Evolutionary conservation across 2,888 invertebrate genomes (phyloP).

Genomic region (Volucella zonaria): DNA sequence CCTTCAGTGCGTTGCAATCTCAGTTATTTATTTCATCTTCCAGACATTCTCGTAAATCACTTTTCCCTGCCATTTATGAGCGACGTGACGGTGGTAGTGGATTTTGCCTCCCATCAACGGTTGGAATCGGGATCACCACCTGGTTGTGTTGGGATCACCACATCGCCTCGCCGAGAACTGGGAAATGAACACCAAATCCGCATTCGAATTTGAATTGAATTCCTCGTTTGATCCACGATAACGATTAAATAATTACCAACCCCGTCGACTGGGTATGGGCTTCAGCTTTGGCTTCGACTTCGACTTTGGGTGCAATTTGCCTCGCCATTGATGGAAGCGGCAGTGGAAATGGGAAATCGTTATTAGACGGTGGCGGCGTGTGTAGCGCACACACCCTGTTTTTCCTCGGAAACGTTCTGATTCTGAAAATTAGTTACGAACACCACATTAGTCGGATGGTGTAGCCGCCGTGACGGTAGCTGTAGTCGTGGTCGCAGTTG

Average conservation of each 20-base stretch:
- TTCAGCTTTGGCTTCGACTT: constrained; percentile 26
- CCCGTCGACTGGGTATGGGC: constrained; percentile 11
- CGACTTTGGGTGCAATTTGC: constrained; percentile 63
- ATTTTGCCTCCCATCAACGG: background rate
- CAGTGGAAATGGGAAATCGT: too few relatives aligned
- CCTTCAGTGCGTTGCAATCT: background rate
- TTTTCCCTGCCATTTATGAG: constrained; percentile 29
- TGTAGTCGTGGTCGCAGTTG: too few relatives aligned
- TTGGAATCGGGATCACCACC: constrained; percentile 8
- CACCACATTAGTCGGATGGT: too few relatives aligned
- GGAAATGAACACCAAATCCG: background rate
- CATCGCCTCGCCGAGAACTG: background rate
- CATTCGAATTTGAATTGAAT: constrained; percentile 31
- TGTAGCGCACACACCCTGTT: constrained; percentile 41
- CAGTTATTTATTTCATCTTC: constrained; percentile 17
- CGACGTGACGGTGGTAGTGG: background rate
- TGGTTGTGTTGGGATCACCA: background rate
- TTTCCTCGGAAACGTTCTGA: constrained; percentile 8
- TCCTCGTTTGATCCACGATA: constrained; percentile 54
- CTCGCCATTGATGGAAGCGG: constrained; percentile 57
- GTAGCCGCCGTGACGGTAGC: too few relatives aligned
- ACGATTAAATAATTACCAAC: constrained; percentile 62
- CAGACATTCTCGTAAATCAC: constrained; percentile 35
- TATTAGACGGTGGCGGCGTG: constrained; percentile 8
- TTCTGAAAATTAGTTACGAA: constrained; percentile 21